Percentiles rank a stretch among this genome's conserved stretches.
Evolutionary conservation across 2,888 invertebrate species (phyloP).

Genomic region (Digitonthophagus gazella): DNA sequence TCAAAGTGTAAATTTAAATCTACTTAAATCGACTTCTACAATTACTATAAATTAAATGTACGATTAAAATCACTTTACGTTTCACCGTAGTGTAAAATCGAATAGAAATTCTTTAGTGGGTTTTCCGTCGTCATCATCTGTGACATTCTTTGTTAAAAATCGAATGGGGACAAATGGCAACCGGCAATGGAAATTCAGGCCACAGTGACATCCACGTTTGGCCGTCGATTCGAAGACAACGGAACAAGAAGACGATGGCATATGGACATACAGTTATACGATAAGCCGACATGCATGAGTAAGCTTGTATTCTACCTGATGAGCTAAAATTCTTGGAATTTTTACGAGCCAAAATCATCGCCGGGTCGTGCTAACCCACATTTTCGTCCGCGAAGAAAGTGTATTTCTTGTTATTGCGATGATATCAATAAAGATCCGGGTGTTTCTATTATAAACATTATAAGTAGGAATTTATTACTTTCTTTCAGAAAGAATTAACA

Average conservation of each 20-base stretch:
- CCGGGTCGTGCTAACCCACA: not conserved
- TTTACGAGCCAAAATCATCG: not conserved
- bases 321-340: not conserved
- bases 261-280: not conserved
- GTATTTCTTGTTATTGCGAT: not conserved
- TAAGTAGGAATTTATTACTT: not conserved
- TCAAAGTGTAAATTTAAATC: too few species aligned
- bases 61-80: too few species aligned
- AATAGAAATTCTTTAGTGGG: too few species aligned
- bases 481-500: conserved; percentile 48
- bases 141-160: not conserved
- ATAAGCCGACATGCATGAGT: not conserved
- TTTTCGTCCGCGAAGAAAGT: not conserved
- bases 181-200: not conserved
- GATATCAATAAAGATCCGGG: not conserved
- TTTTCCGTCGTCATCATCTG: too few species aligned
- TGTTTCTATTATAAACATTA: too few species aligned
- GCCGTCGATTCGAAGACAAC: not conserved
- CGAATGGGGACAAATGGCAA: not conserved
- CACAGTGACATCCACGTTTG: not conserved
- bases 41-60: too few species aligned
- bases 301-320: not conserved
- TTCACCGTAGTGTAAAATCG: too few species aligned
- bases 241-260: not conserved
- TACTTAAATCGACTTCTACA: too few species aligned